Conservation (phyloP, 2,888 invertebrate species). For the Kuschelorhynchus macadamiae region DNA sequence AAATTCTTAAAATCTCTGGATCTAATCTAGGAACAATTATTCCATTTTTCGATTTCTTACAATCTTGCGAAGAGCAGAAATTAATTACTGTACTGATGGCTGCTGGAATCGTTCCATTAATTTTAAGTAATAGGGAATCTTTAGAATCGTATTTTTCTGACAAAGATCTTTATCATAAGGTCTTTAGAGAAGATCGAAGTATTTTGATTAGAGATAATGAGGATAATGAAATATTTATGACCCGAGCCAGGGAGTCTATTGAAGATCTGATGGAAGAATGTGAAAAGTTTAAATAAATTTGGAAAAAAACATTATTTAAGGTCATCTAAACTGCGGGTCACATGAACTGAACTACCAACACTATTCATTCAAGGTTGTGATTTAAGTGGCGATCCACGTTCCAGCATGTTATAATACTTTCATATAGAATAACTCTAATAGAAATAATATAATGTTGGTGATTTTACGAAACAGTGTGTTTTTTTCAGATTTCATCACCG, state of each 20-base stretch:
- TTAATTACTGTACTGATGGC: constrained; percentile 60
- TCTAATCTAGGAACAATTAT: constrained; percentile 56
- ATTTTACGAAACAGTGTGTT: too few species aligned
- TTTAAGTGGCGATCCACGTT: too few species aligned
- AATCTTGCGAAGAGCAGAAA: constrained; percentile 63
- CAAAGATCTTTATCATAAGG: constrained; percentile 53
- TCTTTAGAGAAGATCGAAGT: constrained; percentile 59
- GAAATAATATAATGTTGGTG: too few species aligned
- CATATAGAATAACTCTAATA: too few species aligned
- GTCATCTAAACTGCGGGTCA: too few species aligned
- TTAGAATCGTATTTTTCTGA: constrained; percentile 57
- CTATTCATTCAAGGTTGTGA: too few species aligned
- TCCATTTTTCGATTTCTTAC: constrained; percentile 59
- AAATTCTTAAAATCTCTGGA: constrained; percentile 53
- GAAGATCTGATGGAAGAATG: constrained; percentile 60
- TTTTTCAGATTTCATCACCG: too few species aligned
- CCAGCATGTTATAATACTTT: too few species aligned
- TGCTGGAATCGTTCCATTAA: constrained; percentile 61
- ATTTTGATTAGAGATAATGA: constrained; percentile 56
- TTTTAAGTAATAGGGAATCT: constrained; percentile 51
- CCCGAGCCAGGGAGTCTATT: constrained; percentile 55
- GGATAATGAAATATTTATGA: constrained; percentile 55
- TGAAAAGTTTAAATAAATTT: constrained; percentile 44
- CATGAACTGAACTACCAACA: too few species aligned
- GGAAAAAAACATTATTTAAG: too few species aligned